Conservation (phyloP, 2,797 vertebrate genomes). For the Hyperoplus lanceolatus region DNA sequence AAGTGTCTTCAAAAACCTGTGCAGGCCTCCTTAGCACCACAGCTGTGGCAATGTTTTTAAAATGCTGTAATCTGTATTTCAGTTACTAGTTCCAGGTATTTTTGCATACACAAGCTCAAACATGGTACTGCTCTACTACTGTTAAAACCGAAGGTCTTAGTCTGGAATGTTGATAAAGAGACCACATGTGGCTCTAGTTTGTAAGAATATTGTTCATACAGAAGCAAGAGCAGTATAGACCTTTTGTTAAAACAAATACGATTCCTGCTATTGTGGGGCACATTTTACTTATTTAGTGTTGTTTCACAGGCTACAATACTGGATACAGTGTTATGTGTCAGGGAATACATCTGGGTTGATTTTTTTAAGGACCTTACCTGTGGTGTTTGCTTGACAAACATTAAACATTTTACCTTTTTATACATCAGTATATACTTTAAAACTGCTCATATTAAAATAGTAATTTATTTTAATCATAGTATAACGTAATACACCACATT, state of each 20-base stretch:
- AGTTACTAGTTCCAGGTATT: not conserved
- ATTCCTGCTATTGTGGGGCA: not conserved
- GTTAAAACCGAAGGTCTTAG: constrained; percentile 13
- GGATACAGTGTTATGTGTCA: not conserved
- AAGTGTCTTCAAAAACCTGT: constrained; percentile 1
- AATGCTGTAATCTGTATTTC: not conserved
- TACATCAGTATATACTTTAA: not conserved
- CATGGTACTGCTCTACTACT: constrained; percentile 14
- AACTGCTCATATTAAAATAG: constrained; percentile 1
- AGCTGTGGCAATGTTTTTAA: not conserved
- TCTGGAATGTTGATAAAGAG: constrained; percentile 15
- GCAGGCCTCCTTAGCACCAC: not conserved
- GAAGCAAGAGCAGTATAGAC: not conserved
- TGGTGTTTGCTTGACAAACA: not conserved
- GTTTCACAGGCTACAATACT: not conserved
- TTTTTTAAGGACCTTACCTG: not conserved
- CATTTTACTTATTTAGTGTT: not conserved
- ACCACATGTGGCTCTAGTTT: constrained; percentile 28
- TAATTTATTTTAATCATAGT: not conserved
- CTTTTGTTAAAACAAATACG: too few relatives aligned
- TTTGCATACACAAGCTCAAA: constrained; percentile 18
- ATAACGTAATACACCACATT: not conserved
- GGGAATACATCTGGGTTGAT: constrained; percentile 3
- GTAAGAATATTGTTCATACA: not conserved
- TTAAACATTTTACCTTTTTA: not conserved